Evolutionary conservation across 2,113 vertebrate genomes (phyloP), one percentile per base, ranked within the genome.

Genomic region (Actinemys pallida): DNA sequence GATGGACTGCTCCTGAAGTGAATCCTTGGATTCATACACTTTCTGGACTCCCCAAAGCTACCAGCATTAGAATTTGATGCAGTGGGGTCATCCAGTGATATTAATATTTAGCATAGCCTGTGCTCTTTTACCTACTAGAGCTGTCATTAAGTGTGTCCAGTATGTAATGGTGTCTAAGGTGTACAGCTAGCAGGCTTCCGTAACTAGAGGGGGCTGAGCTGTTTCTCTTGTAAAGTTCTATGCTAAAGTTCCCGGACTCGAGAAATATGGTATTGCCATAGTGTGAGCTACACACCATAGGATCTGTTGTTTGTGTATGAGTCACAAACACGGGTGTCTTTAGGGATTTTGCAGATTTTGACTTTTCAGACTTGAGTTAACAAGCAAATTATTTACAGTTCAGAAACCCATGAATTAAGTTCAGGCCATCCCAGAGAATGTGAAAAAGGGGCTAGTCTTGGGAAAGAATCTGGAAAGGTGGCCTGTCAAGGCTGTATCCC

Each of bases 231-330:
- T 14, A 47, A 39, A 47, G 1, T 8, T 29, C 54, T 14, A 10
- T 3, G 0, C 25, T 35, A 0, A 3, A 45, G 45, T 45, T 72
- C 47, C 5, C 1, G n/a, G 65, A 49, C n/a, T 2, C 6, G 3
- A n/a, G 11, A 42, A 13, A 3, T 1, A 10, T 6, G 62, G 22
- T 8, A 0, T 27, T 3, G 72, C 2, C 0, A 14, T 25, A 45
- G 75, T 47, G 25, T 47, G 25, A 47, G 42, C 35, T 20, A 20
- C 65, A n/a, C 65, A 17, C 35, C 17, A n/a, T 20, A 69, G 65
- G 17, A 8, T 8, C 8, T 65, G 62, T 16, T 69, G 35, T 72
- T 39, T 6, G 16, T 1, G 47, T 79, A 4, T 6, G 81, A 2
- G 0, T 3, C 14, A 35, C 17, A 5, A 6, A 27, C 19, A 14